Conservation (phyloP, 2,888 invertebrate species). For the Lycophotia porphyrea region DNA sequence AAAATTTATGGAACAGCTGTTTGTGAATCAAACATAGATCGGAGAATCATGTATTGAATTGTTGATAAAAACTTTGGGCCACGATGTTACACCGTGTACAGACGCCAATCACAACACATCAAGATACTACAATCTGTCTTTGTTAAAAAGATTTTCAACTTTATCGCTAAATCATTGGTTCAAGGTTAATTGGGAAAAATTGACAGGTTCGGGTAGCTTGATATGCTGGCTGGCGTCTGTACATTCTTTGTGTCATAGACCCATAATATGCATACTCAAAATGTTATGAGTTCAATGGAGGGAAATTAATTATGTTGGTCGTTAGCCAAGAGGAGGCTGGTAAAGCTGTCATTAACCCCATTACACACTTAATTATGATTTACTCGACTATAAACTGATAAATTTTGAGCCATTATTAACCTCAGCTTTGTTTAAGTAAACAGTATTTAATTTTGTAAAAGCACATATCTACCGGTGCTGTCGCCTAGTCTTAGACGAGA, state of each 20-base stretch:
- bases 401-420: constrained; percentile 6
- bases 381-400: constrained; percentile 26
- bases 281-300: constrained; percentile 18
- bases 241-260: neutral
- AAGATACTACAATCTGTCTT: too few relatives aligned
- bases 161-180: too few relatives aligned
- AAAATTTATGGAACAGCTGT: neutral
- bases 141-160: too few relatives aligned
- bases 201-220: too few relatives aligned
- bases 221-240: too few relatives aligned
- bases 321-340: constrained; percentile 38
- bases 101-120: too few relatives aligned
- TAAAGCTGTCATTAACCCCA: constrained; percentile 37
- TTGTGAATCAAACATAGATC: too few relatives aligned
- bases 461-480: neutral
- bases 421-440: constrained; percentile 5
- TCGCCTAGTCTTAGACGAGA: neutral
- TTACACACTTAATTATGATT: constrained; percentile 50
- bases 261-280: neutral
- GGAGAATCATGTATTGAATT: too few relatives aligned
- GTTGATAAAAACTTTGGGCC: neutral
- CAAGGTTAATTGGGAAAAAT: too few relatives aligned
- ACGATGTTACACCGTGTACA: neutral
- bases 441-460: neutral
- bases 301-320: constrained; percentile 33